Evolutionary conservation across 2,113 vertebrate genomes (phyloP).

Genomic region (Philantomba maxwellii): DNA sequence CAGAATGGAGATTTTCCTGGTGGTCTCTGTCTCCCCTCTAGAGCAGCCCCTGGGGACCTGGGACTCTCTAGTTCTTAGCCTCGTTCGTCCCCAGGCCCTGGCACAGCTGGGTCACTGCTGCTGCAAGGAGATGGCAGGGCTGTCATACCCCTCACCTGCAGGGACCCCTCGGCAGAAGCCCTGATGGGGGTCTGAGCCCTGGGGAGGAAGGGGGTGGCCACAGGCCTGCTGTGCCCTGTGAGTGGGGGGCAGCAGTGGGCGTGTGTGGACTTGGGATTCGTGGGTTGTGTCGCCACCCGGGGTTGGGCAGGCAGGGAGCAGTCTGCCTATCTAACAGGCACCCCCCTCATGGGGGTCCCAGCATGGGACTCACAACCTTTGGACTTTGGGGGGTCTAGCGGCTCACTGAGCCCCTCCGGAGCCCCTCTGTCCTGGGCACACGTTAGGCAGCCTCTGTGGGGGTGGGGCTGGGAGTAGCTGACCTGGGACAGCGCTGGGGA

Average conservation of each 20-base stretch:
- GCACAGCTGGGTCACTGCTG: background rate
- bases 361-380: background rate
- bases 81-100: fast-evolving
- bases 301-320: background rate
- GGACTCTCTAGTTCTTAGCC: background rate
- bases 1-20: background rate
- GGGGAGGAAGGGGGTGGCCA: background rate
- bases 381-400: too few species aligned
- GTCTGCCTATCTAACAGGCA: too few species aligned
- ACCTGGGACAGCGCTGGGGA: background rate
- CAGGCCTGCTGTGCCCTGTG: fast-evolving
- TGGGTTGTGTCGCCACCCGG: background rate
- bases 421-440: background rate
- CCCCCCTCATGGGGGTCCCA: background rate
- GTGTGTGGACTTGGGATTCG: background rate
- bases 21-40: background rate
- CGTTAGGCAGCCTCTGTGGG: background rate
- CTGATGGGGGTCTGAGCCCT: background rate
- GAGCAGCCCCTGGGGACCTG: background rate
- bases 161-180: background rate
- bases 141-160: background rate
- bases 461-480: background rate
- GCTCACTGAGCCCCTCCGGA: background rate
- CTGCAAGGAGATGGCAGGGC: background rate
- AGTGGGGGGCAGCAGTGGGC: background rate